Conservation (phyloP, 1,140 invertebrate species). For the Drosophila neocordata region DNA sequence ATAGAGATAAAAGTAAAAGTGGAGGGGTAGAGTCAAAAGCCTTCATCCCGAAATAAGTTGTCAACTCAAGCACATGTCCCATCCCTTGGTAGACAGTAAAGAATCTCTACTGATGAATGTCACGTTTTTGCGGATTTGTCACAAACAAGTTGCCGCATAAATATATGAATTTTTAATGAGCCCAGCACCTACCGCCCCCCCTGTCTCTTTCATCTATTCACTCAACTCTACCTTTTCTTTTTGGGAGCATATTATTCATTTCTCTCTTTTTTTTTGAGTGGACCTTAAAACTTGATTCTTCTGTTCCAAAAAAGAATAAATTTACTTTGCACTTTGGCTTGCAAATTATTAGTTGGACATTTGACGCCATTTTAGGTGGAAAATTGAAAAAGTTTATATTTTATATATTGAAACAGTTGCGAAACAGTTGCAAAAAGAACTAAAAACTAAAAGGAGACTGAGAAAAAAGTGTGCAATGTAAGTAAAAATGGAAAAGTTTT, state of each 20-base stretch:
- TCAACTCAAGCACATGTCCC: slow-evolving; percentile 30
- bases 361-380: slow-evolving; percentile 53
- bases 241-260: not conserved
- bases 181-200: not conserved
- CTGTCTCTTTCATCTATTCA: not conserved
- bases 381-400: slow-evolving; percentile 67
- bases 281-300: not conserved
- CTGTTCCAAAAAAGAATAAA: not conserved
- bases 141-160: slow-evolving; percentile 57
- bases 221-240: not conserved
- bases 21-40: not conserved
- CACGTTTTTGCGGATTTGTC: slow-evolving; percentile 51
- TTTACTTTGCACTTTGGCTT: slow-evolving; percentile 50
- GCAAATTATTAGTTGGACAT: slow-evolving; percentile 72
- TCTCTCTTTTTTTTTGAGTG: not conserved
- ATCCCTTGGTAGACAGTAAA: not conserved
- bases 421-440: slow-evolving; percentile 20
- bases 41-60: slow-evolving; percentile 28
- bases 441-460: not conserved
- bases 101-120: slow-evolving; percentile 41
- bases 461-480: not conserved
- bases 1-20: no score
- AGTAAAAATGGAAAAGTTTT: not conserved
- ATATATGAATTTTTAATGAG: slow-evolving; percentile 70
- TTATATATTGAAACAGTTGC: slow-evolving; percentile 48